Evolutionary conservation across 92 coral and sea anemone species (phyloP), one percentile per base, ranked within the genome.

Genomic region (Scolanthus callimorphus): DNA sequence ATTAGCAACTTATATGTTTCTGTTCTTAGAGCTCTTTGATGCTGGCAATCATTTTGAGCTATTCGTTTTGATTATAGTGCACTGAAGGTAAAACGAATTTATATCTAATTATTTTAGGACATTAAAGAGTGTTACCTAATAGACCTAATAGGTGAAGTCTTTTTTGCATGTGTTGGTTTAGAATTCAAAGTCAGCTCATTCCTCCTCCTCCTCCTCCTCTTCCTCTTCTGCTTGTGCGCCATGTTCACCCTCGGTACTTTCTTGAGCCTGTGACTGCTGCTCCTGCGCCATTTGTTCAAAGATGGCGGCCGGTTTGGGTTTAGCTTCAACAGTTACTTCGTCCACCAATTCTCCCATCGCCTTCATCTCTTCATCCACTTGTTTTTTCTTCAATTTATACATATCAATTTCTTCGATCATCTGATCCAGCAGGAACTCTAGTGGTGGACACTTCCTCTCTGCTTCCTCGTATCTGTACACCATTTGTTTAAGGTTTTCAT

Each of bases 361-460:
- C 60, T 74, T 56, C 86, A 88, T 64, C 63, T 88, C 96, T 0
- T 69, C 51, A 25, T 29, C 29, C 55, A 72, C 69, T 2, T 49
- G 59, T 25, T 54, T 48, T 34, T 39, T 46, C 70, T 77, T 86
- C 19, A 37, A 31, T 29, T 43, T 57, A 17, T 27, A 34, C 29
- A 27, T 39, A 34, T 67, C 96, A 20, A 17, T 31, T 3, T 88
- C 96, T 10, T 78, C 80, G 63, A 76, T 65, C 29, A 88, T 48
- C 0, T 69, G 67, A 41, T 78, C 84, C 21, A 88, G 55, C 39
- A 53, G 26, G 13, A 51, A 37, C 51, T 88, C 96, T 11, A 73
- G 58, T 8, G 96, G 90, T 11, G 76, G 90, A 22, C 52, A 79
- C 47, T 83, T 78, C 0, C 96, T 85, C 39, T 83, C 90, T n/a